Base-by-base conservation (phyloP, 2,113 vertebrate species). In the Monarcha castaneiventris region DNA sequence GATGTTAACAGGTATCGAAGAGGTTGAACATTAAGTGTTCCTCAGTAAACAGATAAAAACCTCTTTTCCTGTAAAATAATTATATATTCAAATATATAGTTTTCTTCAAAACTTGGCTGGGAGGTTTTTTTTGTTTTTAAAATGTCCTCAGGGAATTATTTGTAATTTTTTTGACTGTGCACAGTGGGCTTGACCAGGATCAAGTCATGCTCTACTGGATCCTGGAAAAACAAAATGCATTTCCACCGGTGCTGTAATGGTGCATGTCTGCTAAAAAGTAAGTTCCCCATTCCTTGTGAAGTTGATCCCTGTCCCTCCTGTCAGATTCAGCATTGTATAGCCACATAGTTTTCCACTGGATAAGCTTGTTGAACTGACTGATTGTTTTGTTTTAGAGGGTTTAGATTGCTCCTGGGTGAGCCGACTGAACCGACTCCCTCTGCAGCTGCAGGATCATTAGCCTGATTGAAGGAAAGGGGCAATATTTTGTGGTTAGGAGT, bases 301-400 rank as follows among this genome's bases (percentile, higher is more conserved):
- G 46, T 66, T 68, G 62, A 82, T 91, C 17, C 37, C 17, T 49
- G 0, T 73, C 20, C 41, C 15, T 87, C 2, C 2, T 62, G 67
- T 88, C 32, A 58, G 26, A 76, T 93, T 75, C 41, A 76, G 74
- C 78, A 79, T 73, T 88, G n/a, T 79, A 41, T 37, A 91, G 74
- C 75, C n/a, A 39, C 23, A 10, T 76, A 93, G 54, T 79, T 93
- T 95, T 92, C 71, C 67, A 51, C 71, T 90, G 54, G 62, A 49
- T 79, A 87, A 83, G n/a, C 82, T 83, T 73, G 80, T 76, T 92
- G 58, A 69, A 43, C 78, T 85, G 66, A 82, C 44, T 73, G 59
- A 44, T 54, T 81, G 67, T 89, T 95, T 77, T 92, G 69, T 87
- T 91, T 80, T 69, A 46, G 48, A 77, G 73, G 33, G 11, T 71